These are phyloP conservation scores for Pristionchus mayeri DNA, from an alignment of 2,888 invertebrate species.

Conservation along the genomic window DNA sequence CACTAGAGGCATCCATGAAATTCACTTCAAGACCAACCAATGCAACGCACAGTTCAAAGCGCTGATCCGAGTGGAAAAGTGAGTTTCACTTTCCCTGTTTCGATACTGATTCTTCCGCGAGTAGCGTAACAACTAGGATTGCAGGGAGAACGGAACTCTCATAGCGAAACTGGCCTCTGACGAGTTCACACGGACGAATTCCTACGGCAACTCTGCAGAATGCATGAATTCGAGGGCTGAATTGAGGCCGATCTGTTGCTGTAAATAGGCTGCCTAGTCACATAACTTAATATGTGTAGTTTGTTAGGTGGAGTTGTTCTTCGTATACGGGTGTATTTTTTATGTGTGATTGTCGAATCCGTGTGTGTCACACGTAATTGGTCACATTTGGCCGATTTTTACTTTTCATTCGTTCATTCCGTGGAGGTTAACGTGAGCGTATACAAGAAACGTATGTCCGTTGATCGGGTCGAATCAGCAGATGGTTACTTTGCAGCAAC, in stretches of 20 bases:
- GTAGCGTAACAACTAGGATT: not conserved
- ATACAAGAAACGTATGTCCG: too few relatives aligned
- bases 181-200: not conserved
- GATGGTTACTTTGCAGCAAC: too few relatives aligned
- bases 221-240: conserved; percentile 20
- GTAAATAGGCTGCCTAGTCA: not conserved
- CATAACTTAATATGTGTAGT: not conserved
- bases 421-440: too few relatives aligned
- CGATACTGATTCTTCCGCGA: too few relatives aligned
- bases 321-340: too few relatives aligned
- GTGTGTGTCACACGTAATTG: too few relatives aligned
- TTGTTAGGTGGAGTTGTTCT: too few relatives aligned
- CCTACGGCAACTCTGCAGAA: not conserved
- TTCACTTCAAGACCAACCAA: not conserved
- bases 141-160: not conserved
- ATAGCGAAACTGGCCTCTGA: not conserved
- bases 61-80: not conserved
- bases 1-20: not conserved
- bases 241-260: conserved; percentile 14
- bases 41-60: conserved; percentile 21
- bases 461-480: too few relatives aligned
- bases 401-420: too few relatives aligned
- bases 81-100: not conserved
- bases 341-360: too few relatives aligned
- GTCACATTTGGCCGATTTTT: too few relatives aligned